Conservation (phyloP, 1,140 invertebrate species). For the Megathymus violae region DNA sequence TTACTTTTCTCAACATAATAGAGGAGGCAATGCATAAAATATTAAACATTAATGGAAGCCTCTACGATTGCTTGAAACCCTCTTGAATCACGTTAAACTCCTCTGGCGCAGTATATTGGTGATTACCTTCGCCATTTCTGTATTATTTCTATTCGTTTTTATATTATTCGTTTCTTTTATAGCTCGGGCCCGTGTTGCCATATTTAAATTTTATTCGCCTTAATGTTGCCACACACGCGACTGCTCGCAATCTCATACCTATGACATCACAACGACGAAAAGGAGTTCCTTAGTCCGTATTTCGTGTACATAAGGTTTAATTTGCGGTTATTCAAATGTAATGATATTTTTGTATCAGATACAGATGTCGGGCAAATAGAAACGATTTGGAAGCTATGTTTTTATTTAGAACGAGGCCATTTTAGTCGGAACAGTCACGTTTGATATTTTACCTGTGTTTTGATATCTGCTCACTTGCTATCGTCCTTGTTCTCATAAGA, state of each 20-base stretch:
- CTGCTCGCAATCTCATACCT: conserved; percentile 74
- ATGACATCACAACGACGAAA: conserved; percentile 50
- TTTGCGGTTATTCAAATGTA: conserved; percentile 5
- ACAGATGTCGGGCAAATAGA: conserved; percentile 74
- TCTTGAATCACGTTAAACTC: conserved; percentile 1
- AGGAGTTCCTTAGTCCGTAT: conserved; percentile 26
- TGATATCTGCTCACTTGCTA: conserved; percentile 42
- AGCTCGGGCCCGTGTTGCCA: conserved; percentile 68
- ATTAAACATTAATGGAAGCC: neutral
- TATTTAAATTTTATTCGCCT: conserved; percentile 82
- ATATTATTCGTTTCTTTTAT: conserved; percentile 76
- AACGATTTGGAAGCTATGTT: conserved; percentile 78
- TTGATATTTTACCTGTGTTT: conserved; percentile 76
- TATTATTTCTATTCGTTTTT: conserved; percentile 63
- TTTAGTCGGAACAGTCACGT: conserved; percentile 55
- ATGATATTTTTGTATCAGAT: conserved; percentile 41
- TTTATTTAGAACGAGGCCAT: conserved; percentile 79
- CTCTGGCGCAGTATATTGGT: conserved; percentile 9
- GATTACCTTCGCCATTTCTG: conserved; percentile 37
- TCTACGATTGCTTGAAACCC: neutral
- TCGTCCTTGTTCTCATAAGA: conserved; percentile 15
- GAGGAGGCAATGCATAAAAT: neutral
- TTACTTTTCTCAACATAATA: no score
- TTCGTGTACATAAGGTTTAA: conserved; percentile 34
- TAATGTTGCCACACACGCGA: conserved; percentile 79